A percentile compares a stretch with the other conserved stretches of the same genome.
These are phyloP conservation scores for Fissipunctia ypsillon DNA, from an alignment of 2,888 invertebrate species.

Conservation along the genomic window DNA sequence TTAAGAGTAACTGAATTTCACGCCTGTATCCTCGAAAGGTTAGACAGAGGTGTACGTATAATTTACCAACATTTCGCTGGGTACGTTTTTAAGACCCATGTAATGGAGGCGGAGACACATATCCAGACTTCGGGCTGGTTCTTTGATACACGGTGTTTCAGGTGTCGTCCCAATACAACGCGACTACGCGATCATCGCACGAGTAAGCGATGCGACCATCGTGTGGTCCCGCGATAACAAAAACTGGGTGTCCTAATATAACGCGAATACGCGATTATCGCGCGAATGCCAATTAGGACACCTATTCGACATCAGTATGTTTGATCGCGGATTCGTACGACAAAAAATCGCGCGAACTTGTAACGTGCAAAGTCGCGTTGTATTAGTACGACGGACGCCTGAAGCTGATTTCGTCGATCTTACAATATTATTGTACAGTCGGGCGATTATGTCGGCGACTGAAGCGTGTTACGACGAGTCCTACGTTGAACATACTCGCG, in stretches of 20 bases:
- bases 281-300: no score
- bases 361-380: no score
- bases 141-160: not conserved
- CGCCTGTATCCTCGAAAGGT: not conserved
- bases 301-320: no score
- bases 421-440: constrained; percentile 20
- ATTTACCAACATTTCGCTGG: not conserved
- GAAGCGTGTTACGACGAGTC: constrained; percentile 28
- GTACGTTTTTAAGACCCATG: not conserved
- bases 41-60: not conserved
- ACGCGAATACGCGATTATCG: no score
- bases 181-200: no score
- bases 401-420: constrained; percentile 18
- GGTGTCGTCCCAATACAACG: no score
- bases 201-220: no score
- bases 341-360: no score
- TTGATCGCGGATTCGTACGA: no score
- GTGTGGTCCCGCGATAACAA: no score
- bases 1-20: not conserved
- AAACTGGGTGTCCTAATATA: no score
- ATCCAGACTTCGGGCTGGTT: not conserved
- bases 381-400: no score
- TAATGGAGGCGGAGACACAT: not conserved
- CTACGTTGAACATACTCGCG: constrained; percentile 6
- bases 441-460: constrained; percentile 22